Evolutionary conservation across 2,797 vertebrate species (phyloP).

Genomic region (Aeoliscus strigatus): DNA sequence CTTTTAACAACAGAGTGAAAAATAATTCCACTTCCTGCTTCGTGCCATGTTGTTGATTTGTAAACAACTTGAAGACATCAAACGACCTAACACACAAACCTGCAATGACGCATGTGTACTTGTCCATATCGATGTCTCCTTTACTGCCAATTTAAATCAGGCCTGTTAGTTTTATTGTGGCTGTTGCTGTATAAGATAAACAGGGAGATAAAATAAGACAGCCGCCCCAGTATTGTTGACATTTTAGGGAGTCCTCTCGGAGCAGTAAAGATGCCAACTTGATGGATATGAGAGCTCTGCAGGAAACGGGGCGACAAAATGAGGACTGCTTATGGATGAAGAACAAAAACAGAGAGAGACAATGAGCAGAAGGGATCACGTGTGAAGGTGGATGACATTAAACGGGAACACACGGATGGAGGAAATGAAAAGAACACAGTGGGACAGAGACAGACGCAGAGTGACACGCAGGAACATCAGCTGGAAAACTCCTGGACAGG

Average conservation of each 20-base stretch:
- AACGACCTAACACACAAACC: too few species aligned
- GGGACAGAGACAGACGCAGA: conserved; percentile 12
- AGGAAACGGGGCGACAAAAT: conserved; percentile 40
- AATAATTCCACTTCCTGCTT: too few species aligned
- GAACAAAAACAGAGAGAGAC: conserved; percentile 2
- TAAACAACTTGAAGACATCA: too few species aligned
- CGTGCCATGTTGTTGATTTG: too few species aligned
- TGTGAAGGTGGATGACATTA: conserved; percentile 7
- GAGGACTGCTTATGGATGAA: conserved; percentile 39
- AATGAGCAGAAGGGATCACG: neutral
- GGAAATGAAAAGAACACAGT: neutral
- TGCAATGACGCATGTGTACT: too few species aligned
- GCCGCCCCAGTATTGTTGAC: conserved; percentile 51
- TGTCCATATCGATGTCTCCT: conserved; percentile 59
- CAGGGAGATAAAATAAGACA: conserved; percentile 55
- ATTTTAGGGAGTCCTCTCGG: conserved; percentile 70
- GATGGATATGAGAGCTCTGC: conserved; percentile 58
- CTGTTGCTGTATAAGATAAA: conserved; percentile 56
- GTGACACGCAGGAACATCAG: conserved; percentile 21
- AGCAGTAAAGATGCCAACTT: conserved; percentile 67
- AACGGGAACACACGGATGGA: neutral
- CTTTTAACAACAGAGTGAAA: too few species aligned
- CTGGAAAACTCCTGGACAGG: conserved; percentile 16
- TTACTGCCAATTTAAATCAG: conserved; percentile 65
- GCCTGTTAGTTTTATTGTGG: conserved; percentile 64